Evolutionary conservation across 1,140 invertebrate species (phyloP), one percentile per base, ranked within the genome.

Genomic region (Eriosoma lanigerum): DNA sequence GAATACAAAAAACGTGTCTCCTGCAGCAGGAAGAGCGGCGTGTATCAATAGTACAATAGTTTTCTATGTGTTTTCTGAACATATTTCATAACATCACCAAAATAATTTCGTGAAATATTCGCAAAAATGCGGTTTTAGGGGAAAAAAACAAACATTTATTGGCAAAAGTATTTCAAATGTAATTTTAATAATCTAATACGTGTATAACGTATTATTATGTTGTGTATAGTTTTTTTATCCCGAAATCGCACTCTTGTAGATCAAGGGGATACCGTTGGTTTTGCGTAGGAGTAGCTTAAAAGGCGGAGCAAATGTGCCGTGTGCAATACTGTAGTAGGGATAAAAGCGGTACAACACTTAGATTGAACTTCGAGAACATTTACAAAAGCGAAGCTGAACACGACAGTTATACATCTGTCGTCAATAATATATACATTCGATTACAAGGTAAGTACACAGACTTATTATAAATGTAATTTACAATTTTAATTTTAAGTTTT

Each of bases 271-370:
- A 78, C 56, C 60, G 48, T 10, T 62, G n/a, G 21, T 32, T 21
- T 62, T 76, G 75, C 75, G 75, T 78, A 78, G 75, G 75, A 62
- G 75, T 48, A 48, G 44, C 56, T 60, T 60, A 62, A 62, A 60
- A 32, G 75, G 75, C 75, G 75, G 75, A 78, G 75, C 75, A 62
- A 78, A 78, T 62, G 75, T 78, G 75, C 75, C 75, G 75, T 78
- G 75, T 78, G 75, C 75, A 78, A 78, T 78, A 12, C 24, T 78
- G 38, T 78, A 78, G 75, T 62, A 62, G 75, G 75, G 75, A 78
- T 62, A 78, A 60, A 78, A 78, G 75, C 75, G 26, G n/a, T 78
- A 78, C 56, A 24, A 48, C 75, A 26, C 56, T 26, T 26, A 48
- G 38, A 78, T 56, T 48, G n/a, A 60, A 78, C 21, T 78, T 62